Base-by-base conservation (phyloP, 1,140 invertebrate species). In the Drosophila erecta region DNA sequence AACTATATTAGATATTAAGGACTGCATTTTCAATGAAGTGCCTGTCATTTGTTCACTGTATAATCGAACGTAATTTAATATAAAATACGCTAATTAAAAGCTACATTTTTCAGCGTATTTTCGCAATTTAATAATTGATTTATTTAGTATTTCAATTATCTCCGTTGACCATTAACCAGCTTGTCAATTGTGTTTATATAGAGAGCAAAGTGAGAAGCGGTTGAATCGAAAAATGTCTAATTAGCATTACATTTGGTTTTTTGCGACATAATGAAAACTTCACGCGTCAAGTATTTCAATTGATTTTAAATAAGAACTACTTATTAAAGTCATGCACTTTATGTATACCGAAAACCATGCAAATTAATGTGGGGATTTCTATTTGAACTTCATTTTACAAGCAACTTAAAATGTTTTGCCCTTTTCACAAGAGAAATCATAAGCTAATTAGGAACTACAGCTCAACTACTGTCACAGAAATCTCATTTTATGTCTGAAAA, bases 121-220 rank as follows among this genome's bases (percentile, higher is more conserved):
- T 2, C 7, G 6, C 7, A 35, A 17, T 57, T 37, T 14, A 40
- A 37, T 66, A 66, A 66, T 55, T 37, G 17, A 55, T 38, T 55
- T 27, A 67, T 64, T 64, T 37, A 47, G 41, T 47, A 54, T 47
- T 62, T 61, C 49, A 74, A 73, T 74, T 74, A 55, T 40, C 27
- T 58, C 7, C 24, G 20, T 20, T 35, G 27, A 38, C 55, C 70
- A 54, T 30, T 35, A 47, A 47, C 20, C 37, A 46, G 22, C 14
- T 35, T 73, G 56, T 49, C 67, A 55, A 17, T 43, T 38, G 17
- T 11, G 17, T 27, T 41, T 40, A 7, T 50, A 30, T 12, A 24
- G 30, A 3, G 10, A 35, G 14, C 12, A 1, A 12, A 4, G 20
- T 2, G 0, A 5, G 58, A 33, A 33, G 41, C 14, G 46, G 3